phyloP scores from a whole-genome alignment of 1,140 invertebrate species.

The Eupristina koningsbergeri region DNA sequence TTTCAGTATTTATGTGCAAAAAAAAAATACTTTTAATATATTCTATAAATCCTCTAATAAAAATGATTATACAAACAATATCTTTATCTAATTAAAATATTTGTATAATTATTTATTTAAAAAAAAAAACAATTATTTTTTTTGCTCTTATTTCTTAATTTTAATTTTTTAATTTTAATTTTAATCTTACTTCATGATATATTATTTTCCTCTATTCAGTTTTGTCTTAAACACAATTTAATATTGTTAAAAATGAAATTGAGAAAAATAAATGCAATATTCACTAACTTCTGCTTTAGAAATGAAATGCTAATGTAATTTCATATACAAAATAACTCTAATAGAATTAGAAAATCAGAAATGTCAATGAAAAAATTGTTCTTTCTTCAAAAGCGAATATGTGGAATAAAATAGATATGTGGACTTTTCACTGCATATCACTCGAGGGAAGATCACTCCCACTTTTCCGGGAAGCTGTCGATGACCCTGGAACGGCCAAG shows the following conservation, averaged over 20 bases:
- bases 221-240: too few relatives aligned
- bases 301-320: not conserved
- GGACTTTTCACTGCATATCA: not conserved
- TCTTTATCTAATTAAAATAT: too few relatives aligned
- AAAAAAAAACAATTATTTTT: too few relatives aligned
- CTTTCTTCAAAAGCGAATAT: not conserved
- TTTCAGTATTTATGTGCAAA: too few relatives aligned
- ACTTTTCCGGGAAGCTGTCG: not conserved
- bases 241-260: not conserved
- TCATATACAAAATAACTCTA: not conserved
- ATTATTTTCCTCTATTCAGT: too few relatives aligned
- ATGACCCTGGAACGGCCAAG: slow-evolving; percentile 49
- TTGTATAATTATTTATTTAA: too few relatives aligned
- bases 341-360: not conserved
- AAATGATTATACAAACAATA: too few relatives aligned
- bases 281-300: not conserved
- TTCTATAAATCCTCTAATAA: too few relatives aligned
- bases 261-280: not conserved
- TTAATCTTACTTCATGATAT: too few relatives aligned
- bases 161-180: too few relatives aligned
- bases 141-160: too few relatives aligned
- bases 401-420: not conserved
- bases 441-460: not conserved
- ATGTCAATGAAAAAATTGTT: not conserved
- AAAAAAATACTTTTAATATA: too few relatives aligned